Conservation (phyloP, 1,140 invertebrate species). For the Tachypleus tridentatus region DNA sequence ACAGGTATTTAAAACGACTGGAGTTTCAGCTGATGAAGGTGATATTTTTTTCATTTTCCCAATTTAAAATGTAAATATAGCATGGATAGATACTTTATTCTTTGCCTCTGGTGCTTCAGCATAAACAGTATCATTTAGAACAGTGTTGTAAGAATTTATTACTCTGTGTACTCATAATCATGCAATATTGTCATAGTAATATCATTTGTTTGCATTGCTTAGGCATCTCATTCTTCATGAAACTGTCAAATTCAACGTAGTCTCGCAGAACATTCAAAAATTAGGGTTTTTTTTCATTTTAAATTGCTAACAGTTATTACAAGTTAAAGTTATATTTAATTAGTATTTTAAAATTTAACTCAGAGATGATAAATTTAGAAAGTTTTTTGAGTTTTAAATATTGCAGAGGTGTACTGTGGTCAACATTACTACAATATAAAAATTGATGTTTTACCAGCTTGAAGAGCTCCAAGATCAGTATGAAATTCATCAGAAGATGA, state of each 20-base stretch:
- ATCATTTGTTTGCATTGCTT: background rate
- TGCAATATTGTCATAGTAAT: constrained; percentile 2
- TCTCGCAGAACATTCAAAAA: too few species aligned
- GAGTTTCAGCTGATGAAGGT: constrained; percentile 42
- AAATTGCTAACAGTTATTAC: background rate
- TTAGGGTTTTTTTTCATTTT: background rate
- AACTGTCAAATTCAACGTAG: too few species aligned
- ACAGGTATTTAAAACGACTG: constrained; percentile 40
- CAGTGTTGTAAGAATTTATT: background rate
- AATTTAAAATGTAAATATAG: too few species aligned
- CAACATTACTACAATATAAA: background rate
- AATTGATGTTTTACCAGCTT: constrained; percentile 28
- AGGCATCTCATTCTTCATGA: background rate
- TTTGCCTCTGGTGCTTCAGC: background rate
- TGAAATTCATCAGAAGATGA: constrained; percentile 37
- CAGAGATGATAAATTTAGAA: background rate
- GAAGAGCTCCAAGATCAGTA: constrained; percentile 43
- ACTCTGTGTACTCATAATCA: background rate
- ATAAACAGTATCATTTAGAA: background rate
- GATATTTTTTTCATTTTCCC: constrained; percentile 5
- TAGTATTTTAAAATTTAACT: constrained; percentile 5
- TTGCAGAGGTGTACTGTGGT: background rate
- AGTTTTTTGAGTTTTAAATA: background rate
- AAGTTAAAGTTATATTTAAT: constrained; percentile 4
- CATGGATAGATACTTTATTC: background rate